Evolutionary conservation across 1,140 invertebrate genomes (phyloP), one percentile per base, ranked within the genome.

Genomic region (Bombus affinis): DNA sequence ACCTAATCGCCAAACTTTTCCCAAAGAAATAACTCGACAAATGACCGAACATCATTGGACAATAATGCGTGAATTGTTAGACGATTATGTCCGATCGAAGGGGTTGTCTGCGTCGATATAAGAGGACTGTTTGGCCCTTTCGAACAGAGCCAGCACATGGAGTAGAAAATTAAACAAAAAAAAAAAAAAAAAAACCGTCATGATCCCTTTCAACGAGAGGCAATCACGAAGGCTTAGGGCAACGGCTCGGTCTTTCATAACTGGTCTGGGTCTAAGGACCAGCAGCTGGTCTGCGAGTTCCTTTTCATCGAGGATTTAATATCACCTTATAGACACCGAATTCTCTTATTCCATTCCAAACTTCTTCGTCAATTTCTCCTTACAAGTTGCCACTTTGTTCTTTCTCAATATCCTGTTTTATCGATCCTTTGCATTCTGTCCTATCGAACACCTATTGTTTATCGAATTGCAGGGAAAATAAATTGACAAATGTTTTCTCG

Each of bases 231-330:
- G 86, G 86, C 86, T 92, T 87, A 90, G 75, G 81, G 28, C 71
- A 72, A 47, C 76, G 86, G 80, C 76, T 85, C 42, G 65, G 37
- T 66, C 81, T 82, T 85, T 88, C 73, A 86, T 90, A 91, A 88
- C 87, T 59, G 85, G 65, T 86, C 65, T 71, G 62, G 79, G 73
- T 89, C 75, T 88, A 79, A 88, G 83, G 82, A 89, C 81, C 68
- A 66, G 76, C 86, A 65, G 65, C 82, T 79, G 77, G 71, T 53
- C 72, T 65, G 66, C 65, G 76, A 87, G 80, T 86, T 88, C 86
- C 90, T 88, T 92, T 92, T 92, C 91, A 92, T 86, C 86, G 79
- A 88, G 91, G 80, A 91, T 91, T 91, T 91, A 91, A 91, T 91
- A 91, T 91, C 86, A 85, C 72, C 82, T 73, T 86, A 78, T 85